phyloP scores from a whole-genome alignment of 2,113 vertebrate genomes.

The Psammodynastes pulverulentus region DNA sequence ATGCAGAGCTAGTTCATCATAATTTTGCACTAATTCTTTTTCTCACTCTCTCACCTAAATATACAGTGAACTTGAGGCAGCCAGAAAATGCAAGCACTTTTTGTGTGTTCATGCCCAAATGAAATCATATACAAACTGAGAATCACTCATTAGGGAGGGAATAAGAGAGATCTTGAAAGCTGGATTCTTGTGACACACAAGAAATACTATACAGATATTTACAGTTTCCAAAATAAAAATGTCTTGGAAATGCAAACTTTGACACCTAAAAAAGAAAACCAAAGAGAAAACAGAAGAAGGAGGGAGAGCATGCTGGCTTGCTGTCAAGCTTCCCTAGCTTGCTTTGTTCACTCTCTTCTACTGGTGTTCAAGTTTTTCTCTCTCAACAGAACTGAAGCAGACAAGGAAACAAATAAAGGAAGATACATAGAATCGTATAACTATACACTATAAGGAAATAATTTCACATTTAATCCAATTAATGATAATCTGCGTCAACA shows the following conservation, averaged over 20 bases:
- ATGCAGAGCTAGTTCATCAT: neutral
- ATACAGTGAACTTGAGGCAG: neutral
- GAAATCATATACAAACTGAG: neutral
- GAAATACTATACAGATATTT: neutral
- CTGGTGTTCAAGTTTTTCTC: neutral
- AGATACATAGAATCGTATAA: neutral
- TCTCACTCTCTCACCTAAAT: neutral
- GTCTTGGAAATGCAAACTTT: conserved; percentile 1
- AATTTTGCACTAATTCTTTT: neutral
- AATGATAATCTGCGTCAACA: neutral
- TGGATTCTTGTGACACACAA: neutral
- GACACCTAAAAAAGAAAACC: neutral
- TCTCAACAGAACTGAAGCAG: neutral
- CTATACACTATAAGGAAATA: neutral
- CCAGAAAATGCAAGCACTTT: neutral
- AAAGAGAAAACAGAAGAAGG: neutral
- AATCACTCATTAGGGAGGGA: neutral
- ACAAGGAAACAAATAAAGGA: neutral
- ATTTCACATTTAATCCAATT: neutral
- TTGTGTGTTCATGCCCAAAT: neutral
- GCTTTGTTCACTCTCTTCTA: conserved; percentile 2
- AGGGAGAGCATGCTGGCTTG: neutral
- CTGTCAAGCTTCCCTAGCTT: neutral
- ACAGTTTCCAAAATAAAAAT: neutral
- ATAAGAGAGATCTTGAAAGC: neutral